Evolutionary conservation across 2,888 invertebrate genomes (phyloP).

Genomic region (Anaspis maculata): DNA sequence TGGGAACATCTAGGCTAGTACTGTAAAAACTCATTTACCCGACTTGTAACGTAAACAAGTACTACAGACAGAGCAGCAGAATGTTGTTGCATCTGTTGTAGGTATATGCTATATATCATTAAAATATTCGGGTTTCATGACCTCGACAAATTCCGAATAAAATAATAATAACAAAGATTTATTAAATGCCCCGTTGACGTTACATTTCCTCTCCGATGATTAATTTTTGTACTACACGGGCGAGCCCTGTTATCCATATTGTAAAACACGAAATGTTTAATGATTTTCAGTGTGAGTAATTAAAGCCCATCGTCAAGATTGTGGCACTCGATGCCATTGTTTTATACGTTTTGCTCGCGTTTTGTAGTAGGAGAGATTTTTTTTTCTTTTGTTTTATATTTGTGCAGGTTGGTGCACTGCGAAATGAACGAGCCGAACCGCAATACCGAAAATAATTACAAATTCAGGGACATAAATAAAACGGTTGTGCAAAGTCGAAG

Average conservation of each 20-base stretch:
- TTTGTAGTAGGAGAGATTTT: no score
- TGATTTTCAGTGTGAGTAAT: constrained; percentile 5
- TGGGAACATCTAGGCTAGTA: no score
- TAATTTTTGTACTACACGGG: no score
- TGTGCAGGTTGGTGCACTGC: background rate
- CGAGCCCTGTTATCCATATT: constrained; percentile 1
- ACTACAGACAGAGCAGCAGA: no score
- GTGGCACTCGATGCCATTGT: background rate
- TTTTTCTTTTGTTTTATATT: background rate
- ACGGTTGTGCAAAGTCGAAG: constrained; percentile 10
- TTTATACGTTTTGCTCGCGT: constrained; percentile 1
- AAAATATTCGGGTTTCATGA: no score
- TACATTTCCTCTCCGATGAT: background rate
- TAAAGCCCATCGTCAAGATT: constrained; percentile 1
- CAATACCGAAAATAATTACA: constrained; percentile 3
- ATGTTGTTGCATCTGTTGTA: no score
- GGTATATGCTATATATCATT: no score
- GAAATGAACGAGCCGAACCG: background rate
- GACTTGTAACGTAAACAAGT: no score
- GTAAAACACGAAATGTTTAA: constrained; percentile 5
- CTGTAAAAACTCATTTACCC: no score
- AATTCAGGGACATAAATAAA: constrained; percentile 13
- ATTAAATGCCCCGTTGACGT: background rate
- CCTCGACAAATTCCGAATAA: no score
- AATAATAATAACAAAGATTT: no score